phyloP scores from a whole-genome alignment of 1,140 invertebrate species.

The Stegodyphus mimosarum region DNA sequence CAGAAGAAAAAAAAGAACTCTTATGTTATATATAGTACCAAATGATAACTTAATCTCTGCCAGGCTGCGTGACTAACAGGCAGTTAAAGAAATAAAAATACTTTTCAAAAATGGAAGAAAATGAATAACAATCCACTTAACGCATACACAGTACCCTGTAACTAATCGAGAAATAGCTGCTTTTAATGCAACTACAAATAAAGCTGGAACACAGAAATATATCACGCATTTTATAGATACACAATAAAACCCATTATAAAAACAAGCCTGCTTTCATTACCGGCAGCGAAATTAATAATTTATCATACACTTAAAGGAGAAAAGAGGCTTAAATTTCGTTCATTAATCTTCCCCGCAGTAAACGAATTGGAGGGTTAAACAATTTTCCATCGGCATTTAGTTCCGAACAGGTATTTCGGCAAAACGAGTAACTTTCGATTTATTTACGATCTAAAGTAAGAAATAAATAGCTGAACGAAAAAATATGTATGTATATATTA shows the following conservation, averaged over 20 bases:
- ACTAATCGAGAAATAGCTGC: too few species aligned
- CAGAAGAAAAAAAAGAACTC: too few species aligned
- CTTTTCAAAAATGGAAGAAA: neutral
- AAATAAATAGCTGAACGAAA: neutral
- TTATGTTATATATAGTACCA: too few species aligned
- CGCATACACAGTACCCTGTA: too few species aligned
- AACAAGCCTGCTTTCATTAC: conserved; percentile 37
- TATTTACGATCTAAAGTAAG: conserved; percentile 33
- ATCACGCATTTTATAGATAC: neutral
- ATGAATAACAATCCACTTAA: too few species aligned
- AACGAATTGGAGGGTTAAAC: neutral
- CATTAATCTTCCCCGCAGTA: conserved; percentile 14
- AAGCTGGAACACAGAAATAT: too few species aligned
- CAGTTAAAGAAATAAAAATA: conserved; percentile 5
- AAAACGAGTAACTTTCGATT: conserved; percentile 1
- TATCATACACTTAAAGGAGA: conserved; percentile 18
- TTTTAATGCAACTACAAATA: too few species aligned
- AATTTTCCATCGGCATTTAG: conserved; percentile 11
- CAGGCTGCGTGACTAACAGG: neutral
- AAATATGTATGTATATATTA: conserved; percentile 5
- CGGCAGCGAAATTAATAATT: conserved; percentile 30
- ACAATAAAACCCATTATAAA: conserved; percentile 12
- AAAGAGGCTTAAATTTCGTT: conserved; percentile 23
- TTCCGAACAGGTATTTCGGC: conserved; percentile 21
- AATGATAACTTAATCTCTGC: too few species aligned